phyloP scores from a whole-genome alignment of 2,113 vertebrate species.

The Rostratula benghalensis region DNA sequence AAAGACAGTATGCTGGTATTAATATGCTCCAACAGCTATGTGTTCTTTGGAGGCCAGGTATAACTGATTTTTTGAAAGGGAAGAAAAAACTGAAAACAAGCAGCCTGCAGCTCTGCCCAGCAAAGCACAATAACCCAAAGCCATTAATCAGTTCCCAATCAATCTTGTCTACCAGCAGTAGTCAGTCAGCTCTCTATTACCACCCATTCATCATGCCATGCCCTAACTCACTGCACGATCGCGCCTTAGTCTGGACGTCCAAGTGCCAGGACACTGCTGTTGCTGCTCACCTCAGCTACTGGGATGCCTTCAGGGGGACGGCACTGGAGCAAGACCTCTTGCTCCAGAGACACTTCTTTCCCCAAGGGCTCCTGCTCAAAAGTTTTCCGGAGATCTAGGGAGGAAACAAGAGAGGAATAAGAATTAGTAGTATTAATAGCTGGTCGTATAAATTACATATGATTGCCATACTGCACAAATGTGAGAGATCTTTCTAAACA shows the following conservation, averaged over 20 bases:
- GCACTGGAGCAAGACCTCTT: conserved; percentile 94
- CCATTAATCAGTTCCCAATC: conserved; percentile 74
- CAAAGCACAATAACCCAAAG: conserved; percentile 58
- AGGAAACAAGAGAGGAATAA: not conserved
- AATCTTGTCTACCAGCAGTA: conserved; percentile 67
- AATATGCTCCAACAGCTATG: not conserved
- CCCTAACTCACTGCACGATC: conserved; percentile 50
- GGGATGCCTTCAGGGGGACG: conserved; percentile 95
- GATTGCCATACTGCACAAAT: not conserved
- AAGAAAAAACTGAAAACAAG: conserved; percentile 42
- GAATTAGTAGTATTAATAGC: not conserved
- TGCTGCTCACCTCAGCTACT: conserved; percentile 85
- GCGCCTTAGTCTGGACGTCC: conserved; percentile 7
- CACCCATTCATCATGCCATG: conserved; percentile 60
- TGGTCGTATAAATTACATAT: not conserved
- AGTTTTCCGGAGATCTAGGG: conserved; percentile 89
- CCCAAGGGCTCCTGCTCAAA: conserved; percentile 95
- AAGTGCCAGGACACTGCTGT: not conserved
- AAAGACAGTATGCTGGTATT: not conserved
- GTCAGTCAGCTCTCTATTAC: conserved; percentile 69
- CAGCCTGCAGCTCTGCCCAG: conserved; percentile 51
- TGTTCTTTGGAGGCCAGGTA: not conserved
- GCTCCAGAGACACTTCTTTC: conserved; percentile 93
- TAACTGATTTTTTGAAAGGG: conserved; percentile 42
- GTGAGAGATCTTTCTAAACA: not conserved